Evolutionary conservation across 2,113 vertebrate species (phyloP).

Genomic region (Chamaetylas fuelleborni): DNA sequence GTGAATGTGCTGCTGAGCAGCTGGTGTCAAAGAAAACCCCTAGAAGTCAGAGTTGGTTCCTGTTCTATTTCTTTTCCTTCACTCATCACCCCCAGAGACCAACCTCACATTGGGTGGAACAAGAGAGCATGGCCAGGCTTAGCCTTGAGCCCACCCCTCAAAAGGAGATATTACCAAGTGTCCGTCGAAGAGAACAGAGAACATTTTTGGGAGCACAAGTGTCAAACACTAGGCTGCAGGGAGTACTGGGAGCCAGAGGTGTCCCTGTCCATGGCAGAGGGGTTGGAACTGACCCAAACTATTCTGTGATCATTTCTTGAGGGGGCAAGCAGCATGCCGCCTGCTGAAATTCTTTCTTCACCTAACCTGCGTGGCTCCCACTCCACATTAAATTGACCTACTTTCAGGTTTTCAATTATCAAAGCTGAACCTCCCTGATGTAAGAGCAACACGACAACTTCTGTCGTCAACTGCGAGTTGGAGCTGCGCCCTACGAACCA

Average conservation of each 20-base stretch:
- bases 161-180: not conserved
- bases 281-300: not conserved
- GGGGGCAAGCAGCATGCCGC: fast-evolving
- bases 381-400: not conserved
- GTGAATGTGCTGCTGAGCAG: not conserved
- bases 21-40: not conserved
- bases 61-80: not conserved
- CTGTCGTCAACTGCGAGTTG: too few species aligned
- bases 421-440: not conserved
- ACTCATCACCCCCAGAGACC: fast-evolving
- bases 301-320: not conserved
- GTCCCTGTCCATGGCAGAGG: not conserved
- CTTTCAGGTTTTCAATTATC: not conserved
- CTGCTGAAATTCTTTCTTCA: not conserved
- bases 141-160: not conserved
- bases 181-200: fast-evolving
- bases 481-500: fast-evolving
- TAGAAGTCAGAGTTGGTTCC: not conserved
- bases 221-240: not conserved
- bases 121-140: fast-evolving
- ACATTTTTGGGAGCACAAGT: not conserved
- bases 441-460: fast-evolving
- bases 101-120: not conserved
- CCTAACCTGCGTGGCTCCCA: not conserved
- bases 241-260: not conserved